Evolutionary conservation across 2,113 vertebrate species (phyloP).

Genomic region (Diadophis punctatus): DNA sequence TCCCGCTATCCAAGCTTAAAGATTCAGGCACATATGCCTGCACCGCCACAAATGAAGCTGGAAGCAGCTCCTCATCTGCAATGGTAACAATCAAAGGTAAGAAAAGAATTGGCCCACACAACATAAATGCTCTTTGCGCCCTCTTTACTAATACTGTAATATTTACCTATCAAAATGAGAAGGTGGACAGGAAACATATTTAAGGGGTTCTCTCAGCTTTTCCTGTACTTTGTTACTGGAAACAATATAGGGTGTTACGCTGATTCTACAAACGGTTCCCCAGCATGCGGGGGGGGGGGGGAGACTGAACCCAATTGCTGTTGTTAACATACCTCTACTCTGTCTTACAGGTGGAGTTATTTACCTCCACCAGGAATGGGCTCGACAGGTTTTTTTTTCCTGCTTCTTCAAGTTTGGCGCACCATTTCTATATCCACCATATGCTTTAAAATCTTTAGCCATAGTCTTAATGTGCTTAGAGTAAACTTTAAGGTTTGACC

Average conservation of each 20-base stretch:
- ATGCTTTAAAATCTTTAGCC: neutral
- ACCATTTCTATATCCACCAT: neutral
- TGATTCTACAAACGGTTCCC: no score
- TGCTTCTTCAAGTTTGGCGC: neutral
- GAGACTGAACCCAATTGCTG: no score
- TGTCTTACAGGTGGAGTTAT: no score
- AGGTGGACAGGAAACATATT: neutral
- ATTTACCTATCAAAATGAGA: conserved; percentile 5
- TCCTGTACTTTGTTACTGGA: no score
- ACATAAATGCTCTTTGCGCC: neutral
- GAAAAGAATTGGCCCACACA: neutral
- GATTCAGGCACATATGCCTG: conserved; percentile 93
- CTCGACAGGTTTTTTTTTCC: neutral
- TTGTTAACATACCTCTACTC: no score
- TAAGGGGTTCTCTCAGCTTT: no score
- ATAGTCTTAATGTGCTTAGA: neutral
- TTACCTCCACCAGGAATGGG: no score
- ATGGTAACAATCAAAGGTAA: conserved; percentile 88
- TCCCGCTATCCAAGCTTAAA: conserved; percentile 89
- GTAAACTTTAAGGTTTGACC: conserved; percentile 4
- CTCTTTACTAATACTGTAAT: neutral
- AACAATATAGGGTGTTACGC: no score
- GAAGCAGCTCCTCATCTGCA: conserved; percentile 84
- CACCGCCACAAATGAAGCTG: conserved; percentile 91
- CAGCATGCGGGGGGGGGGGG: no score